These are phyloP conservation scores for Panagrolaimus sp. DNA, from an alignment of 1,140 invertebrate species.

Conservation along the genomic window DNA sequence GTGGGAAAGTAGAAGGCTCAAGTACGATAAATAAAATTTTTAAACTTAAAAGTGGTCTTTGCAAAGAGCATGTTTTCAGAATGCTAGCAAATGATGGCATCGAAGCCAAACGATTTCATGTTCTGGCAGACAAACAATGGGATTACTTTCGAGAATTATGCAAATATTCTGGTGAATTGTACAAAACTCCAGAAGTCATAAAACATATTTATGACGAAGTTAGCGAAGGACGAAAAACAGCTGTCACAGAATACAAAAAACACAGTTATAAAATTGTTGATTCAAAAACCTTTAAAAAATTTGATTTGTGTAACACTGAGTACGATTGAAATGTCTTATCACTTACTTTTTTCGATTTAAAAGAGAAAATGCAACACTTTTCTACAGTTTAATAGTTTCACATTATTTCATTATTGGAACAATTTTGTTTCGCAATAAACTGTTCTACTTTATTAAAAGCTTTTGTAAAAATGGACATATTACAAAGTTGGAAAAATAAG, in stretches of 20 bases:
- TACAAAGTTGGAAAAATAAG: too few species aligned
- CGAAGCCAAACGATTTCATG: not conserved
- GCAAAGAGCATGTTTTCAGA: not conserved
- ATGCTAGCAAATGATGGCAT: not conserved
- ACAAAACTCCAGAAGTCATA: not conserved
- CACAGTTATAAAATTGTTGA: too few species aligned
- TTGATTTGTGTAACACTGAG: too few species aligned
- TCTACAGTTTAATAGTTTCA: too few species aligned
- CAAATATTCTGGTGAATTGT: not conserved
- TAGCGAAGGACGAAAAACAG: not conserved
- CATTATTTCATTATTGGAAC: too few species aligned
- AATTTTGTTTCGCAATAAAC: too few species aligned
- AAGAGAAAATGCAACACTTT: too few species aligned
- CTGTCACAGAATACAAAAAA: not conserved
- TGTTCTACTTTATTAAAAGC: too few species aligned
- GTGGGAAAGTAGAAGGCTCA: not conserved
- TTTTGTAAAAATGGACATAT: too few species aligned
- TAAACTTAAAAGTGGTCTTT: not conserved
- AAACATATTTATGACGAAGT: not conserved
- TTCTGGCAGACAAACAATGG: constrained; percentile 1
- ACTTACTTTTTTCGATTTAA: too few species aligned
- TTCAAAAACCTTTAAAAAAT: too few species aligned
- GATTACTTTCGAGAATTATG: not conserved
- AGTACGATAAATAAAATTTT: not conserved
- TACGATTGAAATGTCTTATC: too few species aligned